Evolutionary conservation across 2,113 vertebrate genomes (phyloP), one percentile per base, ranked within the genome.

Genomic region (Chaenocephalus aceratus): DNA sequence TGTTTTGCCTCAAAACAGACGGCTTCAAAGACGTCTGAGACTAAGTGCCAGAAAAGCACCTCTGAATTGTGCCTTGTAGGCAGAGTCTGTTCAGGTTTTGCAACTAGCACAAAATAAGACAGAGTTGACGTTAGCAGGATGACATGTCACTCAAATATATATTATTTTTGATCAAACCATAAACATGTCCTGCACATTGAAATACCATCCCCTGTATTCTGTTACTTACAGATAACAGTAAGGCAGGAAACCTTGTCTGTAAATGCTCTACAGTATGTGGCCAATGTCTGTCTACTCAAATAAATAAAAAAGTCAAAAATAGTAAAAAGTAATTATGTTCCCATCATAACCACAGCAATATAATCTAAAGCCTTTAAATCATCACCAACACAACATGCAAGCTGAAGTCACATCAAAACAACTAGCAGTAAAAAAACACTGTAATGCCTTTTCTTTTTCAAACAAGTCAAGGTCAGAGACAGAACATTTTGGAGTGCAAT

Each of bases 21-120:
- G 65, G 84, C 68, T 77, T 90, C 70, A 87, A 83, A 89, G 78
- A 86, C 63, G 60, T 75, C 54, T 77, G 57, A 72, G 74, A 51
- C 53, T 21, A 66, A 75, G 66, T 53, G 78, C 72, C 84, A 75
- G 78, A 44, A 71, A 84, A 57, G 26, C 23, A 8, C 54, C 66
- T 46, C 41, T 75, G 69, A 61, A 75, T 77, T 65, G 46, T 60
- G 49, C 77, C 12, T 46, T 69, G 49, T 48, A 30, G 23, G 71
- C 16, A 34, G 77, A 63, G 86, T 61, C 53, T 77, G 54, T 63
- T 83, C 65, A 57, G 34, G 61, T 63, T 67, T 60, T 84, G 68
- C 64, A 77, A 67, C 51, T 34, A 67, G 45, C 73, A 14, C 76
- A 76, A 79, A 75, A 34, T 34, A 13, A 65, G 34, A 34, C 26